A percentile compares a stretch with the other conserved stretches of the same genome.
Conservation (phyloP, 2,797 vertebrate species). For the Lepus oiostolus region DNA sequence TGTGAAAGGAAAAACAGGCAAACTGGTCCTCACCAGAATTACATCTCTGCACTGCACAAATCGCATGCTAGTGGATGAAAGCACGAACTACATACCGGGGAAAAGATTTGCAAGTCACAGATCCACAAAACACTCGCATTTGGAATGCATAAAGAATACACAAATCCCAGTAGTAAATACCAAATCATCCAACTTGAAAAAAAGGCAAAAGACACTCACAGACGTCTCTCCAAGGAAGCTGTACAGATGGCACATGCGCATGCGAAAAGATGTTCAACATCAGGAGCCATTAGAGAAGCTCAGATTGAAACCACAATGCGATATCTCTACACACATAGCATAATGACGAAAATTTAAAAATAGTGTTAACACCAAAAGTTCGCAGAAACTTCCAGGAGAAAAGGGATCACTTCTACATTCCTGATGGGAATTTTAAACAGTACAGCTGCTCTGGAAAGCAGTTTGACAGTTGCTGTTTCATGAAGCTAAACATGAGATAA, state of each 20-base stretch:
- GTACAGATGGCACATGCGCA: background rate
- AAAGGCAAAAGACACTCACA: background rate
- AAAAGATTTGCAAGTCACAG: conserved; percentile 43
- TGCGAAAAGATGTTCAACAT: background rate
- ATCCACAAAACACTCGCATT: conserved; percentile 25
- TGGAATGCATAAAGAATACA: background rate
- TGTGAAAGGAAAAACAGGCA: background rate
- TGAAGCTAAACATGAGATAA: background rate
- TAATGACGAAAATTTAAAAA: conserved; percentile 16
- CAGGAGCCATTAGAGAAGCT: background rate
- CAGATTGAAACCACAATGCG: background rate
- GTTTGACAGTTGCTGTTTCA: background rate
- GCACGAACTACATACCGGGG: background rate
- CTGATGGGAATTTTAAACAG: background rate
- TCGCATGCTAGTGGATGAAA: background rate
- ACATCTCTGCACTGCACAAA: background rate
- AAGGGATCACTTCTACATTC: background rate
- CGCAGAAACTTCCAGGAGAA: background rate
- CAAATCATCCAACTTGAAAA: background rate
- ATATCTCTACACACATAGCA: background rate
- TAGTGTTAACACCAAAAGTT: background rate
- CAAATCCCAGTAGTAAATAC: background rate
- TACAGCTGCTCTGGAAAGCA: background rate
- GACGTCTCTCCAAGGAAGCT: background rate
- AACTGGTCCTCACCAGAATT: conserved; percentile 35